A percentile compares a stretch with the other conserved stretches of the same genome.
These are phyloP conservation scores for Cephus runcator DNA, from an alignment of 2,888 invertebrate genomes.

Conservation along the genomic window DNA sequence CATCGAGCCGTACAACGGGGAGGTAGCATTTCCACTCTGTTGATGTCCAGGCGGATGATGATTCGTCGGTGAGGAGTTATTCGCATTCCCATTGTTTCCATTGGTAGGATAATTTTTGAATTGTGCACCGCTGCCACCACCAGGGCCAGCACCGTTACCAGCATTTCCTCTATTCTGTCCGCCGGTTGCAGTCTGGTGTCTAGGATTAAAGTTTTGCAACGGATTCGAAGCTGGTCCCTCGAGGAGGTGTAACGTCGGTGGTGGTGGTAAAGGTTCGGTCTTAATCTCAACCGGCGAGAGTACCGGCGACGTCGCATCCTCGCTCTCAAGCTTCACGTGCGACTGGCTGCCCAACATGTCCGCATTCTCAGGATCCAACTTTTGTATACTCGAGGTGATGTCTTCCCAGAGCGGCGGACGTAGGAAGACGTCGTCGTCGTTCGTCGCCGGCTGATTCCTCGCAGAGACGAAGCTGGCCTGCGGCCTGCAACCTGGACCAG, in stretches of 20 bases:
- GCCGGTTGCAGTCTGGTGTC: constrained; percentile 45
- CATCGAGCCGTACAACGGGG: constrained; percentile 69
- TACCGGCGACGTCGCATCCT: constrained; percentile 76
- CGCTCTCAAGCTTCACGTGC: constrained; percentile 84
- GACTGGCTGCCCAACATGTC: constrained; percentile 82
- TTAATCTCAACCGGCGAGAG: constrained; percentile 85
- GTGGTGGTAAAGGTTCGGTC: constrained; percentile 72
- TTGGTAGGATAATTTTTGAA: constrained; percentile 47
- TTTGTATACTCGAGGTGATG: constrained; percentile 89
- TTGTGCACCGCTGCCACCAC: constrained; percentile 40
- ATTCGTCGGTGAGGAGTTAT: constrained; percentile 43
- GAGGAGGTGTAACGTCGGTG: constrained; percentile 69
- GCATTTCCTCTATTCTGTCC: constrained; percentile 58
- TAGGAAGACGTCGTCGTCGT: constrained; percentile 86
- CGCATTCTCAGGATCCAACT: constrained; percentile 90
- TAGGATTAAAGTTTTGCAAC: constrained; percentile 40
- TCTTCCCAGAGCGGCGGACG: constrained; percentile 92
- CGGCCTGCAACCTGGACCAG: constrained; percentile 48
- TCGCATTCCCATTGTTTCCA: constrained; percentile 49
- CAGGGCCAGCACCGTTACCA: constrained; percentile 45
- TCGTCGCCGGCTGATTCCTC: constrained; percentile 68
- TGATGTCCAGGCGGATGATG: constrained; percentile 41
- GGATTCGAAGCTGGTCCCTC: constrained; percentile 66
- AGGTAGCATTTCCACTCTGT: constrained; percentile 61
- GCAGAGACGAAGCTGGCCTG: constrained; percentile 70